Evolutionary conservation across 2,888 invertebrate species (phyloP).

Genomic region (Tricholauxania praeusta): DNA sequence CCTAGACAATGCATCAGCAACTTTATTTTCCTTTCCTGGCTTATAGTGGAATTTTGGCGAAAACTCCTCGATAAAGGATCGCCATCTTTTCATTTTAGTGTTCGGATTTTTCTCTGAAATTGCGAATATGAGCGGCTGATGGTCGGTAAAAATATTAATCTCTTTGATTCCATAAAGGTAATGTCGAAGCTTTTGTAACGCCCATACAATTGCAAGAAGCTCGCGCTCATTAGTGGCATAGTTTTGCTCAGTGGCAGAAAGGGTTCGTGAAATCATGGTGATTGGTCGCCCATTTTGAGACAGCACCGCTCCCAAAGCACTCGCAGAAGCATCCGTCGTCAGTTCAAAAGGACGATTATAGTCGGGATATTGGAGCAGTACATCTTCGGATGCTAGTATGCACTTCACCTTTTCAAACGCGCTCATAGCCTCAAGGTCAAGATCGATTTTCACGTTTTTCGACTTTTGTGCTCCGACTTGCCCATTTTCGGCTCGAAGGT

Average conservation of each 20-base stretch:
- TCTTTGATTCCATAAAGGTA: slow-evolving; percentile 57
- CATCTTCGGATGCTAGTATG: slow-evolving; percentile 38
- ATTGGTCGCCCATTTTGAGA: slow-evolving; percentile 40
- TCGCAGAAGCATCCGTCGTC: slow-evolving; percentile 38
- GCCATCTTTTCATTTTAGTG: slow-evolving; percentile 39
- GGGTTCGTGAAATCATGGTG: slow-evolving; percentile 41
- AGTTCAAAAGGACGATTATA: slow-evolving; percentile 36
- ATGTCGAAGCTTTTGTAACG: slow-evolving; percentile 57
- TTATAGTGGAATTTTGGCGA: slow-evolving; percentile 41
- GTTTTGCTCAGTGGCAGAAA: slow-evolving; percentile 27
- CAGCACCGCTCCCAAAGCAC: background rate
- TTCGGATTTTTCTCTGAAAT: slow-evolving; percentile 44
- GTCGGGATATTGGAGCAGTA: slow-evolving; percentile 35
- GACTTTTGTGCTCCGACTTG: slow-evolving; percentile 34
- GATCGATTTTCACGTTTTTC: slow-evolving; percentile 36
- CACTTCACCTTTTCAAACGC: slow-evolving; percentile 39
- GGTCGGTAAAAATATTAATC: slow-evolving; percentile 43
- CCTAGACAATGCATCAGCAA: slow-evolving; percentile 43
- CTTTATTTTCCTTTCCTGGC: slow-evolving; percentile 42
- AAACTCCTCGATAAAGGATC: slow-evolving; percentile 41
- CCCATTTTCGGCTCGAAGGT: slow-evolving; percentile 41
- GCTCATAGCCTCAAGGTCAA: slow-evolving; percentile 37
- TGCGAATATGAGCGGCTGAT: slow-evolving; percentile 45
- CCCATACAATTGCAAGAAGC: slow-evolving; percentile 37
- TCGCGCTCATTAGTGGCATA: slow-evolving; percentile 45